Base-by-base conservation (phyloP, 35 echinoderm and acorn worm genomes). In the Heliocidaris erythrogramma region DNA sequence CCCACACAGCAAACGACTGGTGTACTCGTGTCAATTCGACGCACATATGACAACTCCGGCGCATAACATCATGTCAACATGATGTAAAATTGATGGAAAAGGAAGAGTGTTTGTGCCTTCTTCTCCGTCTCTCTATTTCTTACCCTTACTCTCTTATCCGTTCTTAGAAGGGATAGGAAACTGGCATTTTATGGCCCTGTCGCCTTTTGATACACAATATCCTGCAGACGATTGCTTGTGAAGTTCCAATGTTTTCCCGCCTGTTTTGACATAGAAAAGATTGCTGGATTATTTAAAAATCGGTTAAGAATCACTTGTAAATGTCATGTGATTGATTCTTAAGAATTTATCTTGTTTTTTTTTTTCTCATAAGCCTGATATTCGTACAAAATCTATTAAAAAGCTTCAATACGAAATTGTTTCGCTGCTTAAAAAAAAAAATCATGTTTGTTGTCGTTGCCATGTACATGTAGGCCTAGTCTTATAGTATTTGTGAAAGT, bases 21-120 rank as follows among this genome's bases (percentile, higher is more conserved):
- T 59, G 91, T 89, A 89, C 30, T 32, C 30, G 29, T 59, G 91
- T 92, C 91, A 92, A 32, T 30, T 50, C 91, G 47, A 92, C 48
- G 31, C 87, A 89, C 31, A 47, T 32, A 89, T 89, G 87, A 89
- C 87, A 48, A 29, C 65, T 78, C 65, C 65, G 5, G 27, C 65
- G 65, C 65, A 78, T 78, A 78, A 78, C 65, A 78, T 78, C 65
- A 24, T 78, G 65, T 78, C 65, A 78, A 78, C 65, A 78, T 78
- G 21, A 8, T 27, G 65, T 78, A 78, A 78, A 78, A 78, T 78
- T 78, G 65, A 78, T 78, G 65, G 65, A 78, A 78, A 78, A 78
- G 65, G 65, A 78, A 27, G 65, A 24, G 27, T 78, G 65, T 78
- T 78, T 78, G 6, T 78, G 65, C 65, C 27, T 78, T 78, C 8